Evolutionary conservation across 2,888 invertebrate species (phyloP), one percentile per base, ranked within the genome.

Genomic region (Cataglyphis cursor): DNA sequence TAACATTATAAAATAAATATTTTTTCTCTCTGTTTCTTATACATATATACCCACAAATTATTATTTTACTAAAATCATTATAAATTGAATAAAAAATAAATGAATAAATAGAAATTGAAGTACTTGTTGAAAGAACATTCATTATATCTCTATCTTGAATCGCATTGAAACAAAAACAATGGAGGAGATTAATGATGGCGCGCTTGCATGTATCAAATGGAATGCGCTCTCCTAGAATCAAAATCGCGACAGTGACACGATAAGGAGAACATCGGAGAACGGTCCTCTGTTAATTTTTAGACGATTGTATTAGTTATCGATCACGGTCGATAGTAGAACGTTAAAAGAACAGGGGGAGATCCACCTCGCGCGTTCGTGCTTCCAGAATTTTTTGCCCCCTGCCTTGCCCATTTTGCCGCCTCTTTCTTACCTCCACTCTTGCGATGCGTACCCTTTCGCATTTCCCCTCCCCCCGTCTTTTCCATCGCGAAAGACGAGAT

Each of bases 301-400:
- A 85, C 88, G 89, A 92, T 90, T 91, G 92, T 90, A 81, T 90
- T 91, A 90, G 89, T 90, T 91, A 92, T 92, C 87, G 92, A 91
- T 92, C 86, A 91, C 89, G 91, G 90, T 92, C 70, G 85, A 85
- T 38, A 51, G 48, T 51, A 18, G 48, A 51, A 41, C 83, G 90
- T 86, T 83, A 89, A 89, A 89, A 41, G 72, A 85, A 85, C n/a
- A 51, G 48, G 82, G 83, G 38, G 35, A 51, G 41, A 41, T 41
- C 28, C 68, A 54, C 61, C 65, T 64, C 31, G 31, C 31, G 82
- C 85, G 87, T 85, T 87, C 80, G 89, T 82, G 48, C 18, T 87
- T 85, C 81, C 87, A 72, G 9, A 35, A 89, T 89, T 89, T 81
- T 87, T 89, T 89, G 15, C 81, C 66, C 78, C 35, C 57, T 21